Percentiles rank a stretch among this genome's conserved stretches.
Conservation (phyloP, 1,140 invertebrate genomes). For the Magallana angulata region DNA sequence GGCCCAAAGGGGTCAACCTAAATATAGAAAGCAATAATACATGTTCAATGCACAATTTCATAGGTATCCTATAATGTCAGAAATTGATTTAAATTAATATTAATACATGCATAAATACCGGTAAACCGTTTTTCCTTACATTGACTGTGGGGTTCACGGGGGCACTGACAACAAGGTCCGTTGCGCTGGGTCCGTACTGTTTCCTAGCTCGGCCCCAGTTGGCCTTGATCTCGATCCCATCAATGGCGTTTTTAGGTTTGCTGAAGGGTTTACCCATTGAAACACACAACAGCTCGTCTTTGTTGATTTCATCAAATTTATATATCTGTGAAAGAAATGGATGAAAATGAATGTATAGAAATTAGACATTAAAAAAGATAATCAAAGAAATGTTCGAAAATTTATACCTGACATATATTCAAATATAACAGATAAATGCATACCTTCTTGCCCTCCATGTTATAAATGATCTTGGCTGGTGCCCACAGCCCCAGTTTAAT, state of each 20-base stretch:
- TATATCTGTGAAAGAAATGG: slow-evolving; percentile 67
- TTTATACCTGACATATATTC: too few species aligned
- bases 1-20: slow-evolving; percentile 55
- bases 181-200: slow-evolving; percentile 74
- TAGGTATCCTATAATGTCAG: too few species aligned
- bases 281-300: slow-evolving; percentile 75
- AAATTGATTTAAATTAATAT: too few species aligned
- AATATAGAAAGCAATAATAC: neutral
- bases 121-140: slow-evolving; percentile 63
- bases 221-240: slow-evolving; percentile 75
- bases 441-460: slow-evolving; percentile 75
- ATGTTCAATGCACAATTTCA: too few species aligned
- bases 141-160: slow-evolving; percentile 68
- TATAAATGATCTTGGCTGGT: slow-evolving; percentile 74
- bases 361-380: neutral
- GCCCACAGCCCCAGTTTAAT: slow-evolving; percentile 76
- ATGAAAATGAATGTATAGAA: slow-evolving; percentile 14
- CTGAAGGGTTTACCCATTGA: slow-evolving; percentile 73
- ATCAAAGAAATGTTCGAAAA: too few species aligned
- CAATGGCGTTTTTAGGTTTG: slow-evolving; percentile 57
- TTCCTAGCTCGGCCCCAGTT: slow-evolving; percentile 77
- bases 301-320: slow-evolving; percentile 70
- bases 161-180: slow-evolving; percentile 71
- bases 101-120: too few species aligned
- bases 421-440: slow-evolving; percentile 20